Base-by-base conservation (phyloP, 2,113 vertebrate genomes). In the Albula glossodonta region DNA sequence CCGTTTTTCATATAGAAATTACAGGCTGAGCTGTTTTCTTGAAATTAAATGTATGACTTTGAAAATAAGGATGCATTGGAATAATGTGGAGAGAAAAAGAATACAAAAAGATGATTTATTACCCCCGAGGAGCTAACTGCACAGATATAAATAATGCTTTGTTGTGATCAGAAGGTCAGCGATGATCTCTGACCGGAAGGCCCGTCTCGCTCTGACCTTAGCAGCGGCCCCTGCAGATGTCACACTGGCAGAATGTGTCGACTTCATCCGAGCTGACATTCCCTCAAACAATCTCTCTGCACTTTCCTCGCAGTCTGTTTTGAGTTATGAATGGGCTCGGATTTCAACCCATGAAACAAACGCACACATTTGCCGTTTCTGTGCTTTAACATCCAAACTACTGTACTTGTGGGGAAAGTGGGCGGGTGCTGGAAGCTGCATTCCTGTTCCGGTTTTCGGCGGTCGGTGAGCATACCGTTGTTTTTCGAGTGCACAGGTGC, bases 1-100 rank as follows among this genome's bases (percentile, higher is more conserved):
- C n/a, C 81, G 41, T 82, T 51, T 83, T 78, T 77, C 52, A 80
- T 80, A 66, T 80, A 80, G 80, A 48, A 85, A 80, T 81, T 66
- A 48, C 4, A 80, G 84, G 49, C 84, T 25, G 78, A 51, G 48
- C 78, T 81, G 53, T 80, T 85, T 80, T 52, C 31, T 79, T 50
- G 12, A 79, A 48, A 79, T 19, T 1, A 50, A 79, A 79, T 50
- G 13, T 50, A 17, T 79, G 78, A 50, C 78, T 48, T 79, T 79
- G 78, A 79, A 48, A 49, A 50, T 79, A 80, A 80, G 48, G 41
- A 51, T 80, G 50, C 60, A 51, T 70, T 50, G 50, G 51, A 81
- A 74, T 74, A 74, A 25, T 31, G 25, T 8, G 8, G n/a, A 1
- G 1, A 19, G 6, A 31, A 74, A 49, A 81, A 66, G 22, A 41